These are phyloP conservation scores for Rhodinocichla rosea DNA, from an alignment of 2,113 vertebrate species.

Conservation along the genomic window DNA sequence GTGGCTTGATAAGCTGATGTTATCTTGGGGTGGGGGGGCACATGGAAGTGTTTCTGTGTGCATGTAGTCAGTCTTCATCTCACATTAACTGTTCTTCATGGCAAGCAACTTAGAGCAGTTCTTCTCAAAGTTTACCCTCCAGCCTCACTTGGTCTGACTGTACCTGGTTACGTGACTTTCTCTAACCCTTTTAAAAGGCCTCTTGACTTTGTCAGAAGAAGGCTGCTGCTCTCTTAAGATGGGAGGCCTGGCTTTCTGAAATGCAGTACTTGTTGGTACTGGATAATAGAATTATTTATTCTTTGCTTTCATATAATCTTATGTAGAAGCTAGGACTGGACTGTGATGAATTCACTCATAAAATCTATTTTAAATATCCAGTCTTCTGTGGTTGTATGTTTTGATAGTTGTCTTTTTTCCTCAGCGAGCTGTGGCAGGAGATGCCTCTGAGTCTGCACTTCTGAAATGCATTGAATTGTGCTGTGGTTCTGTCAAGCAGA, in stretches of 20 bases:
- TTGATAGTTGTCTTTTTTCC: not conserved
- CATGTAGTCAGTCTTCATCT: not conserved
- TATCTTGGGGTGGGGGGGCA: not conserved
- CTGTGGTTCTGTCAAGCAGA: constrained; percentile 79
- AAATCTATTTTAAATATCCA: not conserved
- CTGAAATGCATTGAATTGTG: constrained; percentile 82
- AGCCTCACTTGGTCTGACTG: not conserved
- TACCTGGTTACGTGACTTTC: not conserved
- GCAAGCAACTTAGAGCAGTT: not conserved
- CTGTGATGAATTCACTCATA: not conserved
- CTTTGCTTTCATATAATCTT: not conserved
- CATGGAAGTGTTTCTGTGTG: not conserved
- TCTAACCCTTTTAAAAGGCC: not conserved
- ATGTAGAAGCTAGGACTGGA: not conserved
- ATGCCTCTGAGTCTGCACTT: constrained; percentile 80
- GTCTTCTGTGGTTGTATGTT: not conserved
- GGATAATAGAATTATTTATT: not conserved
- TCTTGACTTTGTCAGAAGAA: not conserved
- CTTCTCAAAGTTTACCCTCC: not conserved
- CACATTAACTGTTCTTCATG: not conserved
- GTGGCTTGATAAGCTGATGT: not conserved
- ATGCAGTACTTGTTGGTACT: not conserved
- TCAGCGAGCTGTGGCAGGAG: constrained; percentile 78
- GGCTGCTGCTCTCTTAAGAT: not conserved
- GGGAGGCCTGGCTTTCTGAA: not conserved